Percentiles rank a stretch among this genome's conserved stretches.
Conservation (phyloP, 2,888 invertebrate genomes). For the Melanchra persicariae region DNA sequence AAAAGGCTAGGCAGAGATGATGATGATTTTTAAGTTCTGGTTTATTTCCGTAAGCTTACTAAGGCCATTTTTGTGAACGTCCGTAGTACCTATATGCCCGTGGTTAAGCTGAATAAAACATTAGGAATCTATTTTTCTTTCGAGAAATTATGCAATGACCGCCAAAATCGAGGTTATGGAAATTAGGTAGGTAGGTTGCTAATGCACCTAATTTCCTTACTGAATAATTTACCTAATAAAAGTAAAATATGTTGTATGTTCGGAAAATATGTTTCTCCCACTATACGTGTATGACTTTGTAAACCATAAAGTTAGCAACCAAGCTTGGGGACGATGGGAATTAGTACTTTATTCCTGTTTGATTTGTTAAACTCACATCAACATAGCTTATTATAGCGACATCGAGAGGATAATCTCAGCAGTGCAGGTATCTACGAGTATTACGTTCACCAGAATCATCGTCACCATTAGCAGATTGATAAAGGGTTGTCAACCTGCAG, state of each 20-base stretch:
- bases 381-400: background rate
- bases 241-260: background rate
- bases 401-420: background rate
- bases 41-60: background rate
- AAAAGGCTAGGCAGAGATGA: no score
- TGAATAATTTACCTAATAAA: background rate
- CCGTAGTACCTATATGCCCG: background rate
- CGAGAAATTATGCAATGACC: slow-evolving; percentile 2
- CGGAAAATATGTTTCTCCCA: background rate
- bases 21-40: background rate
- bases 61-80: background rate
- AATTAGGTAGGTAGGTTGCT: background rate
- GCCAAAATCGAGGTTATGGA: background rate
- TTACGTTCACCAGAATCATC: background rate
- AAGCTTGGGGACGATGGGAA: background rate
- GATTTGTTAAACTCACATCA: background rate
- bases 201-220: background rate
- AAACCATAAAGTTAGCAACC: background rate
- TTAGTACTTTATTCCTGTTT: background rate
- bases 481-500: no score
- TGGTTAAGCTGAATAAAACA: slow-evolving; percentile 27
- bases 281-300: background rate
- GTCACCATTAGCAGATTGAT: background rate
- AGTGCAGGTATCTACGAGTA: background rate
- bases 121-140: background rate